Evolutionary conservation across 2,888 invertebrate genomes (phyloP).

Genomic region (Drosophila niveifrons): DNA sequence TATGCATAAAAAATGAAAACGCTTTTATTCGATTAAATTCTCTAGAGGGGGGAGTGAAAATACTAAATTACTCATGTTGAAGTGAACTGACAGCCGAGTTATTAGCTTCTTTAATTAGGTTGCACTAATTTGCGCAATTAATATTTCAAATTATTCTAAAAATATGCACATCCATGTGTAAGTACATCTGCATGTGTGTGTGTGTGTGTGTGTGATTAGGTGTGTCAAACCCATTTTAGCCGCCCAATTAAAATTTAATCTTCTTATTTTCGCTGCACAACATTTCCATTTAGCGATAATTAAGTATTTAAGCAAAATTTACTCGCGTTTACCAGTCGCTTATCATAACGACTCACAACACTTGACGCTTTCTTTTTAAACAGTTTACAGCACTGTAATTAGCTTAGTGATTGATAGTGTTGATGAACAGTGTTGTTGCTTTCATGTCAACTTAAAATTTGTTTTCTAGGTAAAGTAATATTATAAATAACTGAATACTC

Average conservation of each 20-base stretch:
- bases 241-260: constrained; percentile 10
- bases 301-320: background rate
- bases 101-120: constrained; percentile 16
- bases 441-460: no score
- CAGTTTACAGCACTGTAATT: background rate
- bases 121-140: constrained; percentile 8
- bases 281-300: constrained; percentile 1
- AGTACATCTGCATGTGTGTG: background rate
- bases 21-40: background rate
- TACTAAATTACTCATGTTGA: background rate
- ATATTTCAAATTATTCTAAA: constrained; percentile 8
- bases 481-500: no score
- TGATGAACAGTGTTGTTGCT: no score
- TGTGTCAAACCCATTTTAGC: constrained; percentile 1
- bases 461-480: no score
- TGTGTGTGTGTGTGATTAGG: background rate
- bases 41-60: background rate
- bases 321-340: background rate
- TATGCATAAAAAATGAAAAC: constrained; percentile 6
- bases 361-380: background rate
- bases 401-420: background rate
- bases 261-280: background rate
- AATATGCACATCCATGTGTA: background rate
- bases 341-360: background rate
- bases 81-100: constrained; percentile 1